Evolutionary conservation across 2,888 invertebrate species (phyloP), one percentile per base, ranked within the genome.

Genomic region (Agrochola litura): DNA sequence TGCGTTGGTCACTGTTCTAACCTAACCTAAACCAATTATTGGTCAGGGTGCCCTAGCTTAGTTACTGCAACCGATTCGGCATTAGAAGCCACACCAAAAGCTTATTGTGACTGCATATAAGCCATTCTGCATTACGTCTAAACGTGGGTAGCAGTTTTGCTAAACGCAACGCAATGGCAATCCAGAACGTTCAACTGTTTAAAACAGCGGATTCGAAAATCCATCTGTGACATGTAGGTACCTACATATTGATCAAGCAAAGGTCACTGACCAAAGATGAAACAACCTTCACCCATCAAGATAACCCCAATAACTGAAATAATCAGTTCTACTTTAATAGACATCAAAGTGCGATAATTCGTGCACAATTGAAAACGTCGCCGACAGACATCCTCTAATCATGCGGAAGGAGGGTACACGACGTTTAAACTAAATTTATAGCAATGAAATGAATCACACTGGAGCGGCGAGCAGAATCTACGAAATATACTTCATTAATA

Each of bases 351-450:
- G 68, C 86, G 85, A 90, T 91, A 90, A 91, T 88, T 90, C 86
- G 79, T 86, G 84, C 86, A 84, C 90, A 90, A 90, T 90, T 89
- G 89, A 85, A 88, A 87, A 88, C 81, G 92, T 90, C 92, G 86
- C 80, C 77, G 72, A 80, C 93, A 93, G 93, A 90, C 90, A 87
- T 89, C 91, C 90, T 91, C 93, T 92, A 92, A 93, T 93, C 92
- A 92, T 92, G 87, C 86, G 86, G 89, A 91, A 91, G 88, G 90
- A 88, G 86, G 90, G 89, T 88, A 89, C 88, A 85, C 88, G 91
- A 91, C 90, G 90, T 89, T 89, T 88, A 82, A 83, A 88, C 89
- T 85, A 87, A 91, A 93, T 93, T 93, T 93, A 93, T 92, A 85
- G 91, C 88, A 72, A 78, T 71, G 85, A 88, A 90, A 91, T 91